These are phyloP conservation scores for Steatornis caripensis DNA, from an alignment of 2,113 vertebrate genomes.

Conservation along the genomic window DNA sequence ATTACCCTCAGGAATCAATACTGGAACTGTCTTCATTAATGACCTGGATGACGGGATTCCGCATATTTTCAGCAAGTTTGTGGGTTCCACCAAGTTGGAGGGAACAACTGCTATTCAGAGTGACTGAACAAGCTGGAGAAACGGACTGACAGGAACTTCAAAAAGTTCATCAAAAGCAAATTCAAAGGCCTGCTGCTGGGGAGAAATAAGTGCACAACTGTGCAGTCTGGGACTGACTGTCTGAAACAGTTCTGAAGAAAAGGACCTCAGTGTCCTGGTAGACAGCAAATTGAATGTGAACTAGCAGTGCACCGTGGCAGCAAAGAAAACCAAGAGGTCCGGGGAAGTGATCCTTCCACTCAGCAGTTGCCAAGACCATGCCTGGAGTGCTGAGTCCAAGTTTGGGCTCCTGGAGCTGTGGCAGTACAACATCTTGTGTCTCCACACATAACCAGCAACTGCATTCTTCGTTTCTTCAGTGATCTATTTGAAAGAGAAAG, in stretches of 20 bases:
- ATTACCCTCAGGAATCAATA: neutral
- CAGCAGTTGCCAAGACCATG: accelerated
- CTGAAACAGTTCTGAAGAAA: neutral
- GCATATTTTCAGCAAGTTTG: neutral
- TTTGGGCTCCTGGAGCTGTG: neutral
- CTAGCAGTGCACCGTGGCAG: neutral
- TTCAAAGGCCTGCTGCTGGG: neutral
- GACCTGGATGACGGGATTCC: neutral
- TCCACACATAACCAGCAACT: neutral
- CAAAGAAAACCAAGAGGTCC: neutral
- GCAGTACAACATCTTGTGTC: neutral
- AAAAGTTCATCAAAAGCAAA: neutral
- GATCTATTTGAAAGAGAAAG: neutral
- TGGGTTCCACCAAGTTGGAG: neutral
- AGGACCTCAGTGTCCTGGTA: neutral
- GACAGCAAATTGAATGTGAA: neutral
- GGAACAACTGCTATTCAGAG: neutral
- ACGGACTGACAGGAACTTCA: neutral
- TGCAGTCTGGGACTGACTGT: neutral
- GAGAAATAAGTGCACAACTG: neutral
- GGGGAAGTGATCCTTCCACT: neutral
- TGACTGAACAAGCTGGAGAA: neutral
- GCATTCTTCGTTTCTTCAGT: neutral
- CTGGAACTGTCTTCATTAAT: neutral
- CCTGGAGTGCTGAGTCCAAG: no score